A percentile compares a stretch with the other conserved stretches of the same genome.
These are phyloP conservation scores for Diglossa brunneiventris DNA, from an alignment of 2,113 vertebrate species.

Conservation along the genomic window DNA sequence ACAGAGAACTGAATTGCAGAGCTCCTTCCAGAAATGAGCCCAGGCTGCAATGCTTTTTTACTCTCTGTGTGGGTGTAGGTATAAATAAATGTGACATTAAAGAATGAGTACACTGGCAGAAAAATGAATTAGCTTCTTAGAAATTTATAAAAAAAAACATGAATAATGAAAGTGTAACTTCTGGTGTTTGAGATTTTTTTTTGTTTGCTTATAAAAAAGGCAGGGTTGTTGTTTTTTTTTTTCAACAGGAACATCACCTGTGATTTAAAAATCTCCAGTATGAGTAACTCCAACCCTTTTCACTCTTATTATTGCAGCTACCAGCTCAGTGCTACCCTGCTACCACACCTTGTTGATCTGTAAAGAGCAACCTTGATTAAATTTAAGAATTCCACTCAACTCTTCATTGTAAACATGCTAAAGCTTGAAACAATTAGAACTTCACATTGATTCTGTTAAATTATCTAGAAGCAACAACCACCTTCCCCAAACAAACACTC, in stretches of 20 bases:
- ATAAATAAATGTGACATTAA: conserved; percentile 69
- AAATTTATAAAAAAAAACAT: background rate
- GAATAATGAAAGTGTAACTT: conserved; percentile 32
- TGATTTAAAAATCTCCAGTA: background rate
- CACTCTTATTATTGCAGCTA: background rate
- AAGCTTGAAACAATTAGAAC: background rate
- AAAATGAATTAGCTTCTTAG: conserved; percentile 44
- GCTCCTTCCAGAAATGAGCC: conserved; percentile 50
- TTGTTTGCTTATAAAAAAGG: background rate
- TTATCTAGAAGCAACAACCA: background rate
- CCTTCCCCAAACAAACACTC: background rate
- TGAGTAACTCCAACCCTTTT: background rate
- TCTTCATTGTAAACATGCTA: background rate
- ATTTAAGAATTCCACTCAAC: background rate
- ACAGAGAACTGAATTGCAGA: conserved; percentile 34
- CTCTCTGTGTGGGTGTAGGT: conserved; percentile 45
- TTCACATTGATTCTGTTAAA: background rate
- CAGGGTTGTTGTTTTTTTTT: background rate
- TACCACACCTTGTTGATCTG: background rate
- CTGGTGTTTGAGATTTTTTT: background rate
- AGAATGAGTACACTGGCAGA: conserved; percentile 42
- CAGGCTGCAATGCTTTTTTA: conserved; percentile 15
- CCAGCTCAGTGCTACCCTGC: background rate
- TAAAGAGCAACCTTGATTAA: background rate
- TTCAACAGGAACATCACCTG: background rate